Evolutionary conservation across 2,888 invertebrate genomes (phyloP).

Genomic region (Apamea anceps): DNA sequence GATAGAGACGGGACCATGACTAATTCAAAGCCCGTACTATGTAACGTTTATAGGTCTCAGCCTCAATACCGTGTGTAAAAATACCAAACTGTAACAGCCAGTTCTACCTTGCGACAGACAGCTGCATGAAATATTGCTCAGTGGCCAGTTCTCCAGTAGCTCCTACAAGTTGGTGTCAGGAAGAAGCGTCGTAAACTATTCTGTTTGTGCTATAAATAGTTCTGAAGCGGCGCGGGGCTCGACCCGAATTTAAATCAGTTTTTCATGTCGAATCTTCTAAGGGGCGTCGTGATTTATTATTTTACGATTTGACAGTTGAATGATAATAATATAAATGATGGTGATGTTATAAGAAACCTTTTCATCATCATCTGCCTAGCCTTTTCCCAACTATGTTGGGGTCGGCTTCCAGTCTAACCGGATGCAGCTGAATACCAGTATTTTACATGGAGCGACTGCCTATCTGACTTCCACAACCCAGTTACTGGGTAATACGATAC

Average conservation of each 20-base stretch:
- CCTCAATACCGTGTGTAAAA: background rate
- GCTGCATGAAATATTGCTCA: slow-evolving; percentile 12
- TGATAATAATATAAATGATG: background rate
- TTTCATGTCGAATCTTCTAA: background rate
- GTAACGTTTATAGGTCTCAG: background rate
- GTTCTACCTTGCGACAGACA: background rate
- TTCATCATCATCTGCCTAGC: no score
- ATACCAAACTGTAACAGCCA: background rate
- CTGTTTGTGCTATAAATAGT: slow-evolving; percentile 39
- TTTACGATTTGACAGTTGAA: background rate
- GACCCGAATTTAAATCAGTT: slow-evolving; percentile 12
- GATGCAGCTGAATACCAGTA: no score
- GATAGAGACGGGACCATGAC: background rate
- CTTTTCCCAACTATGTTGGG: no score
- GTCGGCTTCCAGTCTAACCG: no score
- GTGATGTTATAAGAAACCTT: background rate
- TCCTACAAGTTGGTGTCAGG: slow-evolving; percentile 9
- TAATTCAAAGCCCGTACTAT: background rate
- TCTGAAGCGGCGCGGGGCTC: background rate
- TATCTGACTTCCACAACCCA: no score
- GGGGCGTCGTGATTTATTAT: slow-evolving; percentile 11
- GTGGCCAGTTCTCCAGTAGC: background rate
- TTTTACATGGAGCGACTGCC: no score
- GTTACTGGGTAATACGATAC: no score
- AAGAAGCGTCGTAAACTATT: slow-evolving; percentile 19